Percentiles rank a stretch among this genome's conserved stretches.
phyloP scores from a whole-genome alignment of 2,113 vertebrate genomes.

The Tychaedon coryphoeus region DNA sequence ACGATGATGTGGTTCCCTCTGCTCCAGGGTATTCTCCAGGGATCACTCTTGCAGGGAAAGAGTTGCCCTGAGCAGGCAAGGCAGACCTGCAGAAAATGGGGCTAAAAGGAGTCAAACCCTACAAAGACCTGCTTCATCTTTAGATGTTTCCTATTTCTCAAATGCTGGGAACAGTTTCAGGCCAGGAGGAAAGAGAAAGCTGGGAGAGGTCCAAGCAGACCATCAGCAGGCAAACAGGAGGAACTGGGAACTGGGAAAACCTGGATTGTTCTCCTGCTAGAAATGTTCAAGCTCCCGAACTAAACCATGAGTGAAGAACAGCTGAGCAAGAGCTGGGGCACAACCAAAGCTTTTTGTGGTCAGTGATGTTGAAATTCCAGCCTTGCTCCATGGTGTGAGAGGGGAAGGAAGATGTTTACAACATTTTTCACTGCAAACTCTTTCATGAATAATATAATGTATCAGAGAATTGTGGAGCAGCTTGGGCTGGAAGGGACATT shows the following conservation, averaged over 20 bases:
- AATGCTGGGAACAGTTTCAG: neutral
- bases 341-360: neutral
- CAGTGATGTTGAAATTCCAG: neutral
- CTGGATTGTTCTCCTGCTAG: neutral
- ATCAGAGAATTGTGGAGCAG: fast-evolving
- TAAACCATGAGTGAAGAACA: neutral
- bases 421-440: neutral
- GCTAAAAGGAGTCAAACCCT: neutral
- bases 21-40: neutral
- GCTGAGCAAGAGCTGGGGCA: neutral
- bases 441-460: neutral
- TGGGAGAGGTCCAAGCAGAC: neutral
- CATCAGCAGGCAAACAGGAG: neutral
- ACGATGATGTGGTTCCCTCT: neutral
- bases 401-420: neutral
- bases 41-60: neutral
- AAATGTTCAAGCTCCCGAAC: neutral
- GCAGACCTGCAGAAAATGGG: neutral
- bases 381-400: neutral
- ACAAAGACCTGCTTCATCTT: neutral
- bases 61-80: neutral
- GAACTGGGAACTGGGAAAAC: neutral
- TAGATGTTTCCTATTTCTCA: neutral
- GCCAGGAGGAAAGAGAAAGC: neutral
- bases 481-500: neutral